phyloP scores from a whole-genome alignment of 30 jellyfish, hydroid and myxozoan genomes.

The Morbakka virulenta region DNA sequence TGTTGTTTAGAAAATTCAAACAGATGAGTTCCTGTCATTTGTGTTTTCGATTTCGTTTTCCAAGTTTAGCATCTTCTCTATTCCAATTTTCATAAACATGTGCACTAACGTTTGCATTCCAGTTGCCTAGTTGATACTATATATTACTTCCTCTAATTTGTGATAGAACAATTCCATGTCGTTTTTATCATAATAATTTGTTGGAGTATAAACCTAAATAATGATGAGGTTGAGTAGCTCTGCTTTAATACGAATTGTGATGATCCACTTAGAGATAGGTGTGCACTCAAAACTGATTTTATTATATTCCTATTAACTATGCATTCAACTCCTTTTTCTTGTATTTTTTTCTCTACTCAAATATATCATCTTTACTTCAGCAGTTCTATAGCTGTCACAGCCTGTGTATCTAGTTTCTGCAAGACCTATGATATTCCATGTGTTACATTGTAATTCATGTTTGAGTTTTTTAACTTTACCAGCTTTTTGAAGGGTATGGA shows the following conservation, averaged over 20 bases:
- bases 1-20: constrained; percentile 1
- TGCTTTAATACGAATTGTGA: background rate
- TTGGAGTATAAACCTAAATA: constrained; percentile 25
- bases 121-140: constrained; percentile 12
- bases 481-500: too few species aligned
- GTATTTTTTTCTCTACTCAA: too few species aligned
- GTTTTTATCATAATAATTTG: background rate
- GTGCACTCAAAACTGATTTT: constrained; percentile 11
- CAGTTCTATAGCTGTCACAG: too few species aligned
- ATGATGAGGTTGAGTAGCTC: background rate
- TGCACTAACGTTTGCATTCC: constrained; percentile 31
- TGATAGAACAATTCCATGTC: constrained; percentile 12
- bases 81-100: constrained; percentile 16
- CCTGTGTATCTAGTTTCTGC: too few species aligned
- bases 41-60: constrained; percentile 15
- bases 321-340: too few species aligned
- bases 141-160: background rate
- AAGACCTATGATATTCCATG: too few species aligned
- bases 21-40: constrained; percentile 5
- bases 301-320: too few species aligned
- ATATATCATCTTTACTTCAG: too few species aligned
- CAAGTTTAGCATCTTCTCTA: constrained; percentile 27
- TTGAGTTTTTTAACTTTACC: too few species aligned
- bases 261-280: constrained; percentile 6
- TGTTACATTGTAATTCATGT: too few species aligned